Conservation (phyloP, 2,797 vertebrate species). For the Thaleichthys pacificus region DNA sequence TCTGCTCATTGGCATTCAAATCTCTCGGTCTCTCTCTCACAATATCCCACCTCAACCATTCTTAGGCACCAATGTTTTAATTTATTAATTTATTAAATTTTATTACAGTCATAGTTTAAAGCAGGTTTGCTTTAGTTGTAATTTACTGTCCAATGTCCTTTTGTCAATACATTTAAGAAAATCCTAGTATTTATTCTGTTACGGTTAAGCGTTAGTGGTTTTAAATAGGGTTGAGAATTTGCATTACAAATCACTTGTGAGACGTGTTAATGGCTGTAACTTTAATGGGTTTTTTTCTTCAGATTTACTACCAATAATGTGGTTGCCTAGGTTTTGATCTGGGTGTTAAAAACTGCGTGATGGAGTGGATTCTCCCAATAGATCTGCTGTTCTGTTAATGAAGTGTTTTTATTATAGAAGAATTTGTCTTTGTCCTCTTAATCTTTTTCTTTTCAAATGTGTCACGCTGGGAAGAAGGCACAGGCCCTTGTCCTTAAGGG, state of each 20-base stretch:
- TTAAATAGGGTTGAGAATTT: constrained; percentile 45
- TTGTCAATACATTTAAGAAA: constrained; percentile 41
- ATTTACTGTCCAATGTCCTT: constrained; percentile 68
- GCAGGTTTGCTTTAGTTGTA: constrained; percentile 68
- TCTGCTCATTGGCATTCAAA: constrained; percentile 68
- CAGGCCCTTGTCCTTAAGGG: constrained; percentile 26
- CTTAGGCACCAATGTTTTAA: constrained; percentile 58
- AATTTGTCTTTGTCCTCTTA: constrained; percentile 14
- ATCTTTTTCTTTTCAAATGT: constrained; percentile 11
- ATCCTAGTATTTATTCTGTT: constrained; percentile 41
- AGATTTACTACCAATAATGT: constrained; percentile 47
- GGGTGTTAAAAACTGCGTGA: constrained; percentile 34
- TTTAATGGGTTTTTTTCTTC: constrained; percentile 47
- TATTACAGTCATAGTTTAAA: constrained; percentile 65
- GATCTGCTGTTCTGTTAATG: constrained; percentile 29
- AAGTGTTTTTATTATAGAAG: constrained; percentile 19
- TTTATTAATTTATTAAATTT: constrained; percentile 55
- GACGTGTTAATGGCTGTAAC: constrained; percentile 41
- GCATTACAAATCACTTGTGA: constrained; percentile 50
- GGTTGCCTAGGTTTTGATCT: constrained; percentile 34
- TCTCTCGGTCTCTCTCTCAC: constrained; percentile 65
- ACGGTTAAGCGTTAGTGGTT: constrained; percentile 45
- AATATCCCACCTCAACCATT: constrained; percentile 64
- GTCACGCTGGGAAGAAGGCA: constrained; percentile 13
- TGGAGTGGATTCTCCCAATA: background rate